Base-by-base conservation (phyloP, 1,140 invertebrate genomes). In the Ostrea edulis region DNA sequence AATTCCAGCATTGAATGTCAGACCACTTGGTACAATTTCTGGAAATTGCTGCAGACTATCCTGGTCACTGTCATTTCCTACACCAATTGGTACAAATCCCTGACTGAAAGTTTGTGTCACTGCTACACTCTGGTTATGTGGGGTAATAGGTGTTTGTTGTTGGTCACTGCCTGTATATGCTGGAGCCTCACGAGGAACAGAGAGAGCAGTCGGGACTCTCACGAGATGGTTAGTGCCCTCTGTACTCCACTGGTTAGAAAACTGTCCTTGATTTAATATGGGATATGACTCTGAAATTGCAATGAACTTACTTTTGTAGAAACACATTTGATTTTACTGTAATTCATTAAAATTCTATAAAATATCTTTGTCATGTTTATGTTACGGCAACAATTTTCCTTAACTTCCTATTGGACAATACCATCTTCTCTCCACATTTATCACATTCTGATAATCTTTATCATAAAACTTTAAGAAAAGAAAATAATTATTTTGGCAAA, bases 11-110 rank as follows among this genome's bases (percentile, higher is more conserved):
- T 62, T 29, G 14, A 77, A 77, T 35, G 22, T 77, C 25, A 29
- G 68, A 25, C 22, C 25, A 77, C 68, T 77, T 25, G 53, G 85
- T 5, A 20, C 8, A 17, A 25, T 55, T 25, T 83, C 25, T 68
- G 87, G 62, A 58, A 62, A 86, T 35, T 82, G 81, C 14, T 87
- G 86, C n/a, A 83, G 84, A 84, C 82, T 77, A 8, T 84, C 86
- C 35, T 55, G 54, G 17, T 82, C 82, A 44, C 85, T 86, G n/a
- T 81, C 82, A n/a, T 52, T 84, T 12, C 85, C 53, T 14, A 25
- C 9, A 17, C 22, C 25, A 14, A 77, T 77, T 11, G 68, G 68
- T 7, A 87, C 65, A 54, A 89, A 89, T 8, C 88, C 86, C 55
- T 86, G 52, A 85, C 88, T 87, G 8, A 14, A 29, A 29, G 68